phyloP scores from a whole-genome alignment of 2,113 vertebrate genomes.

The Psittacus erithacus region DNA sequence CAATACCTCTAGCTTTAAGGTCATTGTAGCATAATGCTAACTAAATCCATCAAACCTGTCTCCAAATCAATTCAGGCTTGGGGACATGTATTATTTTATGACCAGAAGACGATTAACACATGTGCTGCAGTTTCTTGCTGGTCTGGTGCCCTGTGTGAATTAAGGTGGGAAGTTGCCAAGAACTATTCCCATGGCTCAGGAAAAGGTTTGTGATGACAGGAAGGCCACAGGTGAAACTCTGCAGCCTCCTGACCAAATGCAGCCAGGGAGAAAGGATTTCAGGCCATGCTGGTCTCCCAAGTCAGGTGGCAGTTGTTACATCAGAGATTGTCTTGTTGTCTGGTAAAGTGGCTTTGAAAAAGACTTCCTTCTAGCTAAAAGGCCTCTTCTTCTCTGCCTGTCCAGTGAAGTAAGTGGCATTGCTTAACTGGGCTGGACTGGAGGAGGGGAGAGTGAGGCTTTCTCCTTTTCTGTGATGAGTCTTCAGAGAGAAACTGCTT shows the following conservation, averaged over 20 bases:
- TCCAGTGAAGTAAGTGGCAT: neutral
- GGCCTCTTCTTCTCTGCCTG: neutral
- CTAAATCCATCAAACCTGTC: neutral
- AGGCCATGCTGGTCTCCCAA: neutral
- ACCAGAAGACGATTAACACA: neutral
- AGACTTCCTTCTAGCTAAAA: neutral
- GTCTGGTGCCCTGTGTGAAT: neutral
- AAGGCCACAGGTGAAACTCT: neutral
- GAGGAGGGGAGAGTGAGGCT: neutral
- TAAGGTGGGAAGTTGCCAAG: neutral
- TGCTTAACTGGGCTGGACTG: neutral
- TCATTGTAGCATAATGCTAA: neutral
- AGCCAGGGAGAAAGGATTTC: neutral
- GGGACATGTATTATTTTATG: neutral
- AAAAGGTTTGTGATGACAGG: neutral
- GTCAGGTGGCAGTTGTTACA: neutral
- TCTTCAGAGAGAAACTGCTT: neutral
- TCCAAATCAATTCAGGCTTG: neutral
- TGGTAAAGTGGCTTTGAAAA: neutral
- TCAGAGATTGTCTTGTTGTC: neutral
- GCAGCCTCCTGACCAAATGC: neutral
- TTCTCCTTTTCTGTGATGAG: neutral
- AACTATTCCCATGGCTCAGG: neutral
- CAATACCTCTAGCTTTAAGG: neutral
- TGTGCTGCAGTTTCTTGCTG: neutral